phyloP scores from a whole-genome alignment of 2,888 invertebrate species.

The Ceramica pisi region DNA sequence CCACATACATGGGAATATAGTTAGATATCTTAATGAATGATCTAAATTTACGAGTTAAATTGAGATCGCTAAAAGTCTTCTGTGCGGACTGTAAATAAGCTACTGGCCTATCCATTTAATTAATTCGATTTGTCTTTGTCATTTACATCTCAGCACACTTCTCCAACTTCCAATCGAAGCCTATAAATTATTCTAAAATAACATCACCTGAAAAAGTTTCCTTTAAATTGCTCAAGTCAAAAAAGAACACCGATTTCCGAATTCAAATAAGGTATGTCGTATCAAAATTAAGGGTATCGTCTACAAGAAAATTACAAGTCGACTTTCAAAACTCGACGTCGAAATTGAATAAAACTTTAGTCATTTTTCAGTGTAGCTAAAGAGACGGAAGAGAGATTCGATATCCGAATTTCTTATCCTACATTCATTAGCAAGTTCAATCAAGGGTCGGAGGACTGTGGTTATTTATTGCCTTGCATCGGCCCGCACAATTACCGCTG shows the following conservation, averaged over 20 bases:
- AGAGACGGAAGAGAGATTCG: constrained; percentile 65
- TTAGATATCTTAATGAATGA: not conserved
- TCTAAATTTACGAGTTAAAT: not conserved
- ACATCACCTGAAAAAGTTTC: constrained; percentile 44
- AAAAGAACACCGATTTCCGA: constrained; percentile 56
- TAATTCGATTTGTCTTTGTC: not conserved
- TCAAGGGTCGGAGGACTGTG: constrained; percentile 87
- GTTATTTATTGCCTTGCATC: constrained; percentile 90
- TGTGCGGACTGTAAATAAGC: not conserved
- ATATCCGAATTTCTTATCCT: constrained; percentile 89
- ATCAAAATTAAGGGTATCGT: constrained; percentile 54
- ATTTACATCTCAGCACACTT: constrained; percentile 32
- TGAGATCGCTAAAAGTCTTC: too few relatives aligned
- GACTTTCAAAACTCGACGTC: constrained; percentile 44
- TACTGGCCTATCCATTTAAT: not conserved
- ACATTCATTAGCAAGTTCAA: constrained; percentile 91
- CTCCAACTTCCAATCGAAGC: constrained; percentile 13
- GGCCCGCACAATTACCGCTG: constrained; percentile 88
- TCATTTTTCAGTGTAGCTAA: constrained; percentile 81
- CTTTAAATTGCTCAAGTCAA: constrained; percentile 32
- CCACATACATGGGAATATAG: too few relatives aligned
- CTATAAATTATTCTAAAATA: constrained; percentile 51
- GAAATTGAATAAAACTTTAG: constrained; percentile 78
- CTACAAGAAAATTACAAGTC: constrained; percentile 55
- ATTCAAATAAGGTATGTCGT: constrained; percentile 62